A percentile compares a stretch with the other conserved stretches of the same genome.
These are phyloP conservation scores for Chanos chanos DNA, from an alignment of 2,797 vertebrate species.

Conservation along the genomic window DNA sequence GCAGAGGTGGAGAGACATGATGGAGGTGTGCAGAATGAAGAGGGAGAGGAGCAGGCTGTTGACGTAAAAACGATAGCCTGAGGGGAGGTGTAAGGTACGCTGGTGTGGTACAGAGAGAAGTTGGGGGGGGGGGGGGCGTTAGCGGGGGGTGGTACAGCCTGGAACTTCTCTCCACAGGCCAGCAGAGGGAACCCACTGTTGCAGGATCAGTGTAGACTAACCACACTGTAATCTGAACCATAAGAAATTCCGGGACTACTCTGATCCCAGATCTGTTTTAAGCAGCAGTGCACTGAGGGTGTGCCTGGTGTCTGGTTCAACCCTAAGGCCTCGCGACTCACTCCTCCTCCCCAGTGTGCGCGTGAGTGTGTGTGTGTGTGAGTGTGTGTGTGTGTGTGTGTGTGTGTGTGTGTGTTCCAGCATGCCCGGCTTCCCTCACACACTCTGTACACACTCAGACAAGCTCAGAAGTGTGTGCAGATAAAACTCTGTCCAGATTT, in stretches of 20 bases:
- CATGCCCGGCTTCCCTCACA: constrained; percentile 10
- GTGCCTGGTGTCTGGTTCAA: constrained; percentile 21
- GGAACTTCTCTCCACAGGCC: constrained; percentile 4
- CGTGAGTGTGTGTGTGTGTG: too few relatives aligned
- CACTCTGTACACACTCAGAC: background rate
- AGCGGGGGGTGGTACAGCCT: constrained; percentile 4
- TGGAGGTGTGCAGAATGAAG: background rate
- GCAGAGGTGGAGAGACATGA: too few relatives aligned
- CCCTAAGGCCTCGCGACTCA: constrained; percentile 8
- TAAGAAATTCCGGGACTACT: background rate
- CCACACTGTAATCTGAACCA: background rate
- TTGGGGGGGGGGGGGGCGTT: background rate
- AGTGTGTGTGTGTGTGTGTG: constrained; percentile 1
- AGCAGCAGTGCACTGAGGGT: background rate
- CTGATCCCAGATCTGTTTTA: background rate
- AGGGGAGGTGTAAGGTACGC: background rate
- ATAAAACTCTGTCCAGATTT: background rate
- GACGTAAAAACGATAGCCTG: background rate
- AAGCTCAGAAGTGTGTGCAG: constrained; percentile 5
- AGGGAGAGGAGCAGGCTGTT: background rate
- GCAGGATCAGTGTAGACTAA: background rate
- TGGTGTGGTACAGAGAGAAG: background rate
- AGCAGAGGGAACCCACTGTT: constrained; percentile 11
- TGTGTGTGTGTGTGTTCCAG: constrained; percentile 26
- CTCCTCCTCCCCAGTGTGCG: constrained; percentile 6